phyloP scores from a whole-genome alignment of 2,888 invertebrate genomes.

The Thymelicus sylvestris region DNA sequence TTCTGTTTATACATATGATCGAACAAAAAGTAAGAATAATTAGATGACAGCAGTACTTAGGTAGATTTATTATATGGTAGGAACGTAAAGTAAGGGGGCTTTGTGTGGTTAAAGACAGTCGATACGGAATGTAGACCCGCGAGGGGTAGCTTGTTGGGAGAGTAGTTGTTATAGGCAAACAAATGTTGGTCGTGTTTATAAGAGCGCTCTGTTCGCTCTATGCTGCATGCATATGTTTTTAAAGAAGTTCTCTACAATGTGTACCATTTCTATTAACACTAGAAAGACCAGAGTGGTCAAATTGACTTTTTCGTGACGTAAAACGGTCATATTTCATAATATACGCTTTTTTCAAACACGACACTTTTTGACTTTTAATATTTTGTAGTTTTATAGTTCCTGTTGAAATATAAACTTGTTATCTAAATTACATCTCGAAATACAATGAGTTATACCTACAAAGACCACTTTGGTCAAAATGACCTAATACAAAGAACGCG shows the following conservation, averaged over 20 bases:
- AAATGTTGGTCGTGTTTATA: slow-evolving; percentile 31
- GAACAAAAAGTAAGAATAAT: slow-evolving; percentile 32
- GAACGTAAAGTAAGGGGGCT: slow-evolving; percentile 44
- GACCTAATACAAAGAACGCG: no score
- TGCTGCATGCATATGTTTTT: slow-evolving; percentile 6
- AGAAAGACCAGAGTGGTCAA: no score
- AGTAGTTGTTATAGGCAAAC: slow-evolving; percentile 44
- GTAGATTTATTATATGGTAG: slow-evolving; percentile 57
- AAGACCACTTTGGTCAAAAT: no score
- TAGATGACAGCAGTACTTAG: slow-evolving; percentile 61
- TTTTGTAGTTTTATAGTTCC: no score
- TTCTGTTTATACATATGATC: slow-evolving; percentile 26
- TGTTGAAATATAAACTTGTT: no score
- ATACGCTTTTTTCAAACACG: no score
- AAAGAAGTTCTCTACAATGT: not conserved
- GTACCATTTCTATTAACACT: slow-evolving; percentile 16
- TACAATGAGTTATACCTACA: no score
- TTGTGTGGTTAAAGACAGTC: slow-evolving; percentile 40
- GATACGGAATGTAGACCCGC: slow-evolving; percentile 29
- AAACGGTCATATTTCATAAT: no score
- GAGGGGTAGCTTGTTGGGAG: slow-evolving; percentile 25
- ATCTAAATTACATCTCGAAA: no score
- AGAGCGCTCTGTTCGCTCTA: slow-evolving; percentile 28
- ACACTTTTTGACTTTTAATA: no score
- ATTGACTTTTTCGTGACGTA: no score